Evolutionary conservation across 2,113 vertebrate genomes (phyloP).

Genomic region (Forbesichthys agassizii): DNA sequence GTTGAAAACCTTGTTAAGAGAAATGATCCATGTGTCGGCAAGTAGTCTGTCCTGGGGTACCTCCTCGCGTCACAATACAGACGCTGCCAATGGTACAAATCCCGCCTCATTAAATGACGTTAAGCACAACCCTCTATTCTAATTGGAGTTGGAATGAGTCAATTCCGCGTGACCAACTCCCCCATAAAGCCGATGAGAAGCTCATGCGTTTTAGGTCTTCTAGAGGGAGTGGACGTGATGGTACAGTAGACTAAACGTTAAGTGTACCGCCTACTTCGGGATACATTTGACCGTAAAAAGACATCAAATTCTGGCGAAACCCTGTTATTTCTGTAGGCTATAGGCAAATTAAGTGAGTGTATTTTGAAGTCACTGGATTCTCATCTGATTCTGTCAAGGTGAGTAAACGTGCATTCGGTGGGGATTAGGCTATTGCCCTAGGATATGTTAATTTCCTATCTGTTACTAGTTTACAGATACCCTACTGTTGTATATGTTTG

Average conservation of each 20-base stretch:
- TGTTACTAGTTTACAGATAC: not conserved
- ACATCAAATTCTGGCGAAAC: not conserved
- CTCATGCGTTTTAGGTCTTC: constrained; percentile 17
- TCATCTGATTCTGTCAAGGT: constrained; percentile 46
- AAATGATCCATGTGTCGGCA: too few relatives aligned
- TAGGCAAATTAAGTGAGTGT: not conserved
- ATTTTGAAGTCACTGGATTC: constrained; percentile 3
- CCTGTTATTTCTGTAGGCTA: not conserved
- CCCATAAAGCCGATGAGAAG: constrained; percentile 23
- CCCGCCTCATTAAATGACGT: constrained; percentile 17
- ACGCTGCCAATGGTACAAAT: not conserved
- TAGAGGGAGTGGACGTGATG: constrained; percentile 1
- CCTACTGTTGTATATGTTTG: not conserved
- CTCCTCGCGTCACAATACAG: too few relatives aligned
- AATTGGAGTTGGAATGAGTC: constrained; percentile 42
- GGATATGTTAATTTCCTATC: not conserved
- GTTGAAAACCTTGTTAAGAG: too few relatives aligned
- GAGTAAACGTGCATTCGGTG: constrained; percentile 26
- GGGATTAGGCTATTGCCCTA: not conserved
- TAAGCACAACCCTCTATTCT: not conserved
- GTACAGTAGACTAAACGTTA: not conserved
- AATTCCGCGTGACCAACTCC: constrained; percentile 19
- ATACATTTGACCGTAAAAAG: not conserved
- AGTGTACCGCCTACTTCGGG: constrained; percentile 13
- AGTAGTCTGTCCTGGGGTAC: too few relatives aligned